phyloP scores from a whole-genome alignment of 1,140 invertebrate genomes.

The Drosophila santomea region DNA sequence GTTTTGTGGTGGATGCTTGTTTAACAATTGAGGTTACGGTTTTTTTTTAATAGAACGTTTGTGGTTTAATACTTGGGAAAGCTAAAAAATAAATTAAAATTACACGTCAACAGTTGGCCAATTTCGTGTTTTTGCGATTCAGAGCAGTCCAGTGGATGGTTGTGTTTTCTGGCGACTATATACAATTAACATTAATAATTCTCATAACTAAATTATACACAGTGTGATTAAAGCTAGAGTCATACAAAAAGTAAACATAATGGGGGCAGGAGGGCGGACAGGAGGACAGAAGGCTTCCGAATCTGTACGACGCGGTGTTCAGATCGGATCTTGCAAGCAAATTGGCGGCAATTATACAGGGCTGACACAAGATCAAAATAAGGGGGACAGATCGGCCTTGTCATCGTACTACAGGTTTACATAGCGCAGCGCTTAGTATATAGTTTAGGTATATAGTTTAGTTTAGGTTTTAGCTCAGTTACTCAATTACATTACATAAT shows the following conservation, averaged over 20 bases:
- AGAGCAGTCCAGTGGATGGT: slow-evolving; percentile 46
- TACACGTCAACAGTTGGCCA: slow-evolving; percentile 54
- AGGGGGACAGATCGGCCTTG: slow-evolving; percentile 52
- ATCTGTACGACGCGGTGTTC: not conserved
- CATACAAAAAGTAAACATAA: slow-evolving; percentile 70
- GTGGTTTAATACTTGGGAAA: slow-evolving; percentile 55
- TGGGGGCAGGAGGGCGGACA: slow-evolving; percentile 24
- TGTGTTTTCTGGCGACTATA: slow-evolving; percentile 41
- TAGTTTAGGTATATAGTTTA: slow-evolving; percentile 37
- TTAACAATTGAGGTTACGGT: slow-evolving; percentile 24
- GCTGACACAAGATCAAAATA: slow-evolving; percentile 38
- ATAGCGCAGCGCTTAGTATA: slow-evolving; percentile 69
- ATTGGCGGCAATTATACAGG: slow-evolving; percentile 66
- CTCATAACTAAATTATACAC: slow-evolving; percentile 76
- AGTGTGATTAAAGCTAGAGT: slow-evolving; percentile 68
- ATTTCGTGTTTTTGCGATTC: slow-evolving; percentile 42
- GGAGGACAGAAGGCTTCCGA: slow-evolving; percentile 7
- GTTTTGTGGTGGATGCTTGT: slow-evolving; percentile 17
- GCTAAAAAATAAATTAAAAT: slow-evolving; percentile 59
- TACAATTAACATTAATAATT: slow-evolving; percentile 78
- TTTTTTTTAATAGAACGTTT: slow-evolving; percentile 26
- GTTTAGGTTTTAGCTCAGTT: slow-evolving; percentile 49
- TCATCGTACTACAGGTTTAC: slow-evolving; percentile 71
- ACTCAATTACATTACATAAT: slow-evolving; percentile 8
- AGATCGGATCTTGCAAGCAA: slow-evolving; percentile 60